Percentiles rank a stretch among this genome's conserved stretches.
Evolutionary conservation across 1,140 invertebrate genomes (phyloP).

Genomic region (Popillia japonica): DNA sequence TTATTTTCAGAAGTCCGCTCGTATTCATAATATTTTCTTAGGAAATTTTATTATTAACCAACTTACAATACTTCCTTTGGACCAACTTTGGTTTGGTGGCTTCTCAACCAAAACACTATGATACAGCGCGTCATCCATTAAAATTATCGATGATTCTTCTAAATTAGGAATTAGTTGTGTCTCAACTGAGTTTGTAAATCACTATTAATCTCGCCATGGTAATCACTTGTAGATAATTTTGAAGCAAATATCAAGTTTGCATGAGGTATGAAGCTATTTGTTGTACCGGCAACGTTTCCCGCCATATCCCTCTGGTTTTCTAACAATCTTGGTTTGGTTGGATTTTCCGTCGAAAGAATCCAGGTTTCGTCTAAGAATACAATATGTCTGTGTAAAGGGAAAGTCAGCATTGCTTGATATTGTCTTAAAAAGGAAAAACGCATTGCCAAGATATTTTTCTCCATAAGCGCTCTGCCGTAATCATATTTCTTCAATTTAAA

Average conservation of each 20-base stretch:
- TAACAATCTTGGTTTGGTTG: constrained; percentile 23
- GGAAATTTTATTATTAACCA: constrained; percentile 13
- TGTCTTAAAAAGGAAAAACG: neutral
- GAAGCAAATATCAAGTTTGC: constrained; percentile 10
- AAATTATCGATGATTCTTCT: constrained; percentile 34
- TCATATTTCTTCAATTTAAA: neutral
- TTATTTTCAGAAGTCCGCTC: constrained; percentile 3
- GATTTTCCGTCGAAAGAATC: constrained; percentile 14
- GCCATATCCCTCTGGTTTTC: constrained; percentile 29
- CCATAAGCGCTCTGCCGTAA: constrained; percentile 3
- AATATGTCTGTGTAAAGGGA: neutral
- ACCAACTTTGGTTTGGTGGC: neutral
- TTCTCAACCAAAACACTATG: constrained; percentile 8
- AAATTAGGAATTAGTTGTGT: constrained; percentile 8
- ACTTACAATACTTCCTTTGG: neutral
- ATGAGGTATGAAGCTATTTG: no score
- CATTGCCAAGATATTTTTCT: neutral
- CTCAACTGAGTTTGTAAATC: constrained; percentile 1
- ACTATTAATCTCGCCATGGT: constrained; percentile 3
- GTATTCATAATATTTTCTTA: neutral
- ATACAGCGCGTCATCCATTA: constrained; percentile 10
- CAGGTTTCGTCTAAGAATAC: constrained; percentile 24
- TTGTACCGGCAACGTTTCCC: neutral
- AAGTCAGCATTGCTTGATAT: neutral
- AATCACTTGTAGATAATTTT: neutral